These are phyloP conservation scores for Zeus faber DNA, from an alignment of 2,113 vertebrate species.

Conservation along the genomic window DNA sequence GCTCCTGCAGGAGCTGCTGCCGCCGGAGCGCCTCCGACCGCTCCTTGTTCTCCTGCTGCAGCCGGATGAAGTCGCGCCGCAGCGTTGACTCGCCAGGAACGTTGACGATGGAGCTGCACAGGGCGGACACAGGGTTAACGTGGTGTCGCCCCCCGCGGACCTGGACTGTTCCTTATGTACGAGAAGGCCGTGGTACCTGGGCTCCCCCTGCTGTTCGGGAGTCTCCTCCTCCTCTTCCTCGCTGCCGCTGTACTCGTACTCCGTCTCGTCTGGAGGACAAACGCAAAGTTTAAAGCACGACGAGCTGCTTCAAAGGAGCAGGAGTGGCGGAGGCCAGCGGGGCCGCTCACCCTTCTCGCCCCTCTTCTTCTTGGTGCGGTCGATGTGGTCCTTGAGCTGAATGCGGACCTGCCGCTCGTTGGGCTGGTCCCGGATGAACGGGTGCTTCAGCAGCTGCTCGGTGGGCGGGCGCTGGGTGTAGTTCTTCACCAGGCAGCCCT, in stretches of 20 bases:
- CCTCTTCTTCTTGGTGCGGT: slow-evolving; percentile 97
- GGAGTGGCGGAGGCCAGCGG: not conserved
- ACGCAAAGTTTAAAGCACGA: not conserved
- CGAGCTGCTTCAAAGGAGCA: too few relatives aligned
- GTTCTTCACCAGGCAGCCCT: slow-evolving; percentile 98
- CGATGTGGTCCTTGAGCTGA: slow-evolving; percentile 98
- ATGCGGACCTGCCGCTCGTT: slow-evolving; percentile 98
- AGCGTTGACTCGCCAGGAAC: slow-evolving; percentile 96
- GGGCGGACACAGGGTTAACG: not conserved
- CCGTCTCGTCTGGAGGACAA: slow-evolving; percentile 86
- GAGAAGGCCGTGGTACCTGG: slow-evolving; percentile 77
- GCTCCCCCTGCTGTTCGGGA: slow-evolving; percentile 96
- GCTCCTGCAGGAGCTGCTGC: slow-evolving; percentile 95
- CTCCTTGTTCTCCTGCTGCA: slow-evolving; percentile 99
- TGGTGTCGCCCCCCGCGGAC: not conserved
- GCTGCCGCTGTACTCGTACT: slow-evolving; percentile 98
- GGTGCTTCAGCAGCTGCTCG: slow-evolving; percentile 94
- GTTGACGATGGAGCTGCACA: slow-evolving; percentile 91
- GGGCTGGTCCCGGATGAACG: slow-evolving; percentile 97
- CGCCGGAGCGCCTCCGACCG: slow-evolving; percentile 92
- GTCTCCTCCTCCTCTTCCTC: slow-evolving; percentile 98
- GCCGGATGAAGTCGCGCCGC: slow-evolving; percentile 93
- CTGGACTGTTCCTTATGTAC: too few relatives aligned
- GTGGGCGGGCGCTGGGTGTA: slow-evolving; percentile 95
- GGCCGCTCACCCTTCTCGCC: slow-evolving; percentile 92